These are phyloP conservation scores for Unio delphinus DNA, from an alignment of 2,888 invertebrate genomes.

Conservation along the genomic window DNA sequence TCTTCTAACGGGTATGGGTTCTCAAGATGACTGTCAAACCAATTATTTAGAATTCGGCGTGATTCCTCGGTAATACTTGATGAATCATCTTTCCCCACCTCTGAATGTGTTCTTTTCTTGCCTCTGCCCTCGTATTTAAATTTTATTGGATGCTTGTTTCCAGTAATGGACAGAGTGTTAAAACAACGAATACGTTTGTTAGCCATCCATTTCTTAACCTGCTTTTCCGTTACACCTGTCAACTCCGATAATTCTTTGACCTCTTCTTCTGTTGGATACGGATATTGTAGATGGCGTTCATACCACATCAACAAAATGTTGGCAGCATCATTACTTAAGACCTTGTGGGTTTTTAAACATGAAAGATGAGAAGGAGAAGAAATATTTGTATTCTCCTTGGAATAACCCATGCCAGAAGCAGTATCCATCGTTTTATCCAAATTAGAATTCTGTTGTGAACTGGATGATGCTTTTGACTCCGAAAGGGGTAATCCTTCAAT, in stretches of 20 bases:
- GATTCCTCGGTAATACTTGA: conserved; percentile 38
- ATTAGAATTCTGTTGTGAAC: too few relatives aligned
- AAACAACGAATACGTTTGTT: conserved; percentile 59
- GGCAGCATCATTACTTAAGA: conserved; percentile 38
- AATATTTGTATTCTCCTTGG: too few relatives aligned
- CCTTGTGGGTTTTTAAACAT: conserved; percentile 15
- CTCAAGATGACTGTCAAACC: conserved; percentile 51
- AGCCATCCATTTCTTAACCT: conserved; percentile 67
- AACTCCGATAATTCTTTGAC: conserved; percentile 41
- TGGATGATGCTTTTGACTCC: too few relatives aligned
- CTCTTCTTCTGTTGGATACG: conserved; percentile 59
- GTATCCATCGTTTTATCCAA: too few relatives aligned
- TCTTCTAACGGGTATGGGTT: conserved; percentile 58
- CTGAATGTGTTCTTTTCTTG: conserved; percentile 17
- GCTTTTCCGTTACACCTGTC: conserved; percentile 48
- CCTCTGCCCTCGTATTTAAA: conserved; percentile 45
- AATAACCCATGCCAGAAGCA: too few relatives aligned
- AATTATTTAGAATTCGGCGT: conserved; percentile 42
- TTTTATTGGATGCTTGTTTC: conserved; percentile 62
- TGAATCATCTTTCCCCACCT: conserved; percentile 13
- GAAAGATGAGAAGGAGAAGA: too few relatives aligned
- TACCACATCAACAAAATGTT: conserved; percentile 42
- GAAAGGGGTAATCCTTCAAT: too few relatives aligned
- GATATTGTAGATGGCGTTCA: conserved; percentile 52
- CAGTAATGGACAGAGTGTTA: conserved; percentile 65